Evolutionary conservation across 2,113 vertebrate species (phyloP), one percentile per base, ranked within the genome.

Genomic region (Rhinolophus ferrumequinum): DNA sequence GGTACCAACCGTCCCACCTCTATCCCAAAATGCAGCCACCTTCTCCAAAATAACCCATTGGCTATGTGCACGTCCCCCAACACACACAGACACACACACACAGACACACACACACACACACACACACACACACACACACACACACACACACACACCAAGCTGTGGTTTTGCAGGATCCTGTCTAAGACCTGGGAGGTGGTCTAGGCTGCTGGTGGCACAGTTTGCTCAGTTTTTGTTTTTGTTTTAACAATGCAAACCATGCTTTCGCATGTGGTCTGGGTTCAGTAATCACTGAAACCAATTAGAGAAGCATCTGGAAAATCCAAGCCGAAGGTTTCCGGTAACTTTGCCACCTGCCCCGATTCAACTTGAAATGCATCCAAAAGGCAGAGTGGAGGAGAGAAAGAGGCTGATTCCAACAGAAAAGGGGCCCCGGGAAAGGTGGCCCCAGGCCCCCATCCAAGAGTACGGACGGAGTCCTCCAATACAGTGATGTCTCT

Each of bases 1-100:
- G 69, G 44, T 19, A 13, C 44, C 19, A 1, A 16, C 44, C 19
- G 1, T 16, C n/a, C 26, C 11, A 1, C 33, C 18, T 35, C 66
- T 8, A 5, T 2, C 60, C 54, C 28, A 5, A 30, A 19, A 6
- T 22, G 26, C 69, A 52, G 44, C 30, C 16, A 28, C 41, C 72
- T 26, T 28, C 66, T 56, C 33, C 56, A 35, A 8, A 69, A 50
- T 6, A 0, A 33, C 0, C 6, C 22, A 0, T 1, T 11, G 62
- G n/a, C 33, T 8, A 0, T 1, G 0, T 0, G 24, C 41, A 0
- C 2, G 16, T 38, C 33, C 35, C 47, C 10, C 47, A 50, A 1
- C 80, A 18, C 66, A 4, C 11, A 2, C 12, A 5, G 13, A 5
- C 38, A 41, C 9, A 5, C 72, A 26, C 72, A 14, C 38, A 38